Percentiles rank a stretch among this genome's conserved stretches.
phyloP scores from a whole-genome alignment of 2,888 invertebrate genomes.

The Chorisops tibialis region DNA sequence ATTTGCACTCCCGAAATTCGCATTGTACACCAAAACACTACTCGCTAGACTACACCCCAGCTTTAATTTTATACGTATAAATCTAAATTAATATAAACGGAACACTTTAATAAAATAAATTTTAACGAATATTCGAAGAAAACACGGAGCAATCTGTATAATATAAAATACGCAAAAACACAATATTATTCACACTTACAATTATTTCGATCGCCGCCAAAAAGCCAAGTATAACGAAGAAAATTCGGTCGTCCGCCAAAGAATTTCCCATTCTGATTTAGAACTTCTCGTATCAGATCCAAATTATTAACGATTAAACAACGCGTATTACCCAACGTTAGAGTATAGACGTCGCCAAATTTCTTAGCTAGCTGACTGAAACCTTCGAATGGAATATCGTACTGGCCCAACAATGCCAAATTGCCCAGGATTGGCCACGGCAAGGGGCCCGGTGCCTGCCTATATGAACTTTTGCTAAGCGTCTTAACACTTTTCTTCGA shows the following conservation, averaged over 20 bases:
- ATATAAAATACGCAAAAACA: too few species aligned
- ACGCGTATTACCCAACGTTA: conserved; percentile 65
- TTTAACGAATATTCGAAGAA: too few species aligned
- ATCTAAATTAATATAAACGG: too few species aligned
- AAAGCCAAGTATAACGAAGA: conserved; percentile 73
- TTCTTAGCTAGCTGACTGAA: conserved; percentile 64
- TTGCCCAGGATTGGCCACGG: conserved; percentile 70
- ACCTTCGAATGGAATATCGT: conserved; percentile 67
- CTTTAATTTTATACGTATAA: too few species aligned
- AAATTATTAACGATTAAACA: conserved; percentile 75
- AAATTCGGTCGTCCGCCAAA: conserved; percentile 83
- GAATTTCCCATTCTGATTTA: conserved; percentile 74
- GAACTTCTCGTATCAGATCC: conserved; percentile 67
- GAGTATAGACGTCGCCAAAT: conserved; percentile 70
- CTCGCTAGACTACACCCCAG: too few species aligned
- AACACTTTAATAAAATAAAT: too few species aligned
- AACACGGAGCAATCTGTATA: too few species aligned
- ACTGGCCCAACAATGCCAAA: conserved; percentile 63
- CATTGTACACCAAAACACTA: too few species aligned
- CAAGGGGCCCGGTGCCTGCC: conserved; percentile 62
- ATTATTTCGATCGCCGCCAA: conserved; percentile 81
- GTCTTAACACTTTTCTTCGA: conserved; percentile 7
- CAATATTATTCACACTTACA: conserved; percentile 62
- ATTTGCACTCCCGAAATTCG: too few species aligned
- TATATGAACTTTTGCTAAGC: conserved; percentile 31